These are phyloP conservation scores for Palythoa heliodiscus DNA, from an alignment of 92 coral and sea anemone genomes.

Conservation along the genomic window DNA sequence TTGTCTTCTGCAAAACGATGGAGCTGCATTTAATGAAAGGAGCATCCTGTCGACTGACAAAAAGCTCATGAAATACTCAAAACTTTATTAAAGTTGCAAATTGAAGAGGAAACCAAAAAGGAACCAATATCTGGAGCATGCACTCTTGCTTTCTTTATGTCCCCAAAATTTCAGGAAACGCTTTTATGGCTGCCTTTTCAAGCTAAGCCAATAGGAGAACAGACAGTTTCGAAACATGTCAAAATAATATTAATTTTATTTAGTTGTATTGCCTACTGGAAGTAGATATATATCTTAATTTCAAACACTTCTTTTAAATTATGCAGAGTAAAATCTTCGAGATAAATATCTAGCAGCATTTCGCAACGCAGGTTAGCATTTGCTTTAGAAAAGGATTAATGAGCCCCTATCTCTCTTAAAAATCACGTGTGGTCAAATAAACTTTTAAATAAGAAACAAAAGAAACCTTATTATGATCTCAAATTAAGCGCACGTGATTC, in stretches of 20 bases:
- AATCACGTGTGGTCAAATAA: background rate
- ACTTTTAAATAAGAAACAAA: too few relatives aligned
- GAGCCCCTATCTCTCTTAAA: background rate
- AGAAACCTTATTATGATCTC: background rate
- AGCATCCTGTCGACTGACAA: slow-evolving; percentile 27
- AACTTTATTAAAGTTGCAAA: slow-evolving; percentile 43
- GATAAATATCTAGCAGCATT: background rate
- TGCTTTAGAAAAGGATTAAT: background rate
- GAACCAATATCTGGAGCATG: background rate
- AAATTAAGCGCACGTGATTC: background rate
- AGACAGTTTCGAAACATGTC: background rate
- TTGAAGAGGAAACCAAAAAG: slow-evolving; percentile 18
- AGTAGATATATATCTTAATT: background rate
- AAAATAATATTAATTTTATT: background rate
- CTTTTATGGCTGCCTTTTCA: too few relatives aligned
- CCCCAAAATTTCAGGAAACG: background rate
- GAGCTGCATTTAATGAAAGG: background rate
- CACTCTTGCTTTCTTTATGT: background rate
- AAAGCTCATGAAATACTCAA: background rate
- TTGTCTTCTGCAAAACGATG: slow-evolving; percentile 3
- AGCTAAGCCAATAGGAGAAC: background rate
- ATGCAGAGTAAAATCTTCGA: background rate
- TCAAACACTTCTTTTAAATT: background rate
- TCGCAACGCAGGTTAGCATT: background rate
- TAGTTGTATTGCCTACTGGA: background rate